phyloP scores from a whole-genome alignment of 2,888 invertebrate species.

The Sipha maydis region DNA sequence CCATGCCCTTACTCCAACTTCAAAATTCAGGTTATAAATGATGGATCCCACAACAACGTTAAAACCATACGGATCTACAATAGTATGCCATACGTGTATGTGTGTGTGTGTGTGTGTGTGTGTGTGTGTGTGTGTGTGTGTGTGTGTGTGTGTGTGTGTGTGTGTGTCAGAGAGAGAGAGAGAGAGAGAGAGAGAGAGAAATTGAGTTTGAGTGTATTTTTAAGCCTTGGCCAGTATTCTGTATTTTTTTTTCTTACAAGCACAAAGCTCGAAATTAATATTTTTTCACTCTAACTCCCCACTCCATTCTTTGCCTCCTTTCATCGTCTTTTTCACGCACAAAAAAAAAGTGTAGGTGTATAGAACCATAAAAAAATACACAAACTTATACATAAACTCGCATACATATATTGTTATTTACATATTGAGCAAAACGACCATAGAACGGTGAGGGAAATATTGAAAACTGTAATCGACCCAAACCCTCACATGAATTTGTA shows the following conservation, averaged over 20 bases:
- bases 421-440: slow-evolving; percentile 46
- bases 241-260: slow-evolving; percentile 8
- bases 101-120: too few relatives aligned
- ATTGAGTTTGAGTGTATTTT: slow-evolving; percentile 12
- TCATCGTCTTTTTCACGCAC: neutral
- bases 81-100: too few relatives aligned
- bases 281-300: slow-evolving; percentile 36
- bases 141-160: too few relatives aligned
- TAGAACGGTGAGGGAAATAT: slow-evolving; percentile 28
- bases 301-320: neutral
- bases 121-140: too few relatives aligned
- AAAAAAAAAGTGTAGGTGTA: neutral
- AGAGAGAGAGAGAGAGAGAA: neutral
- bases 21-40: too few relatives aligned
- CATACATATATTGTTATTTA: slow-evolving; percentile 26
- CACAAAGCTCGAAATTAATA: slow-evolving; percentile 60
- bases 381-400: neutral
- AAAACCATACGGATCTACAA: too few relatives aligned
- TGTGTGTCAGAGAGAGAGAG: too few relatives aligned
- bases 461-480: slow-evolving; percentile 59
- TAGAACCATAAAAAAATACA: neutral
- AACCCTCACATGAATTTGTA: slow-evolving; percentile 48
- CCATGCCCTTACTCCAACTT: too few relatives aligned
- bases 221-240: slow-evolving; percentile 36
- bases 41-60: too few relatives aligned